Evolutionary conservation across 2,888 invertebrate species (phyloP).

Genomic region (Cryptus viduatorius): DNA sequence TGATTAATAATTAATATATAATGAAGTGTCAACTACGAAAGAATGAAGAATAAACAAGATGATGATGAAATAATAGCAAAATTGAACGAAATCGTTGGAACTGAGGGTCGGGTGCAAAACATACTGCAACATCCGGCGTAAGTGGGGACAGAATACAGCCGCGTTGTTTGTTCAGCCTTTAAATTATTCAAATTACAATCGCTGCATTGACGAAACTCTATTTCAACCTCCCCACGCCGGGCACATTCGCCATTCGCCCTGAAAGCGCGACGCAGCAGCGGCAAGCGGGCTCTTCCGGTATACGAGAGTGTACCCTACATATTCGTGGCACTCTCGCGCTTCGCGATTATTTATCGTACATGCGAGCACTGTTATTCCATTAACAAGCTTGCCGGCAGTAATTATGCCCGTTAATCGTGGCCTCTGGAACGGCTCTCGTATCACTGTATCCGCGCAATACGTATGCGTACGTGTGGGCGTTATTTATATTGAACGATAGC

Average conservation of each 20-base stretch:
- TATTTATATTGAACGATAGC: constrained; percentile 63
- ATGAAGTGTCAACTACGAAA: background rate
- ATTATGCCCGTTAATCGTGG: constrained; percentile 77
- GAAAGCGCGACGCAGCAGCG: background rate
- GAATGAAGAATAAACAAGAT: background rate
- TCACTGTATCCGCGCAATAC: constrained; percentile 8
- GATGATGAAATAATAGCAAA: constrained; percentile 24
- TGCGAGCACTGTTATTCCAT: constrained; percentile 78
- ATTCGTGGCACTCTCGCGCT: constrained; percentile 59
- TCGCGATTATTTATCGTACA: constrained; percentile 76
- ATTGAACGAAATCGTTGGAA: background rate
- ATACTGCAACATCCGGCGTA: constrained; percentile 13
- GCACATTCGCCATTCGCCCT: constrained; percentile 13
- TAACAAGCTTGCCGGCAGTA: constrained; percentile 77
- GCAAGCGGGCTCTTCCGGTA: constrained; percentile 42
- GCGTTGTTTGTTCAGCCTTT: constrained; percentile 76
- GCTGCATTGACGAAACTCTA: constrained; percentile 73
- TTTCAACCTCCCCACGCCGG: constrained; percentile 56
- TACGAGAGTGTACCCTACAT: constrained; percentile 31
- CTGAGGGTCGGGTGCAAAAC: background rate
- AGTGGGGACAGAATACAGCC: constrained; percentile 68
- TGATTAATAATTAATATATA: background rate
- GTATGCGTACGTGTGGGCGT: constrained; percentile 40
- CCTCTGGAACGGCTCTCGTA: constrained; percentile 24
- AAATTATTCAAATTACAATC: constrained; percentile 80